These are phyloP conservation scores for Clarias pachynema DNA, from an alignment of 2,797 vertebrate species.

Conservation along the genomic window DNA sequence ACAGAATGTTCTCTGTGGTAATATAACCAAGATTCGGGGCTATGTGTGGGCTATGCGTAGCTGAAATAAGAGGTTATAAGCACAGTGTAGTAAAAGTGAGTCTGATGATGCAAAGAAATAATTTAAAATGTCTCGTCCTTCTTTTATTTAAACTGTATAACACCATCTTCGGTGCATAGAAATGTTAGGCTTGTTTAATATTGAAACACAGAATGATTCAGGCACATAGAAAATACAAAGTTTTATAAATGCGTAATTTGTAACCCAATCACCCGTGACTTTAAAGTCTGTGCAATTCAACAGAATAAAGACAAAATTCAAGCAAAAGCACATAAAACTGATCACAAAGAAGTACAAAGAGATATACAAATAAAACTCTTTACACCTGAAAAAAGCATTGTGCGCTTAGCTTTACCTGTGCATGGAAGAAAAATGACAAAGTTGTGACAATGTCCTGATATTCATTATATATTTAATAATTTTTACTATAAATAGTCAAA, in stretches of 20 bases:
- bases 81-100: neutral
- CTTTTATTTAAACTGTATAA: neutral
- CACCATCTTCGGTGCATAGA: neutral
- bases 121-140: neutral
- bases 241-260: neutral
- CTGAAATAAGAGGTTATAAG: neutral
- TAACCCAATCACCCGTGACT: neutral
- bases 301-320: neutral
- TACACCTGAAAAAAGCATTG: neutral
- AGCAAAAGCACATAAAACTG: neutral
- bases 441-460: neutral
- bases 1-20: neutral
- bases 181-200: neutral
- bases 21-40: neutral
- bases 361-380: neutral
- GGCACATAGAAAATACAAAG: neutral
- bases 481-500: too few relatives aligned
- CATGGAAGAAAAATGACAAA: neutral
- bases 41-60: neutral
- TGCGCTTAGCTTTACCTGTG: too few relatives aligned
- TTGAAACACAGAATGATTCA: neutral
- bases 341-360: too few relatives aligned
- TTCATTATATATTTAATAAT: too few relatives aligned
- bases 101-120: neutral
- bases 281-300: neutral